Conservation (phyloP, 1,140 invertebrate genomes). For the Anagrus nilaparvatae region DNA sequence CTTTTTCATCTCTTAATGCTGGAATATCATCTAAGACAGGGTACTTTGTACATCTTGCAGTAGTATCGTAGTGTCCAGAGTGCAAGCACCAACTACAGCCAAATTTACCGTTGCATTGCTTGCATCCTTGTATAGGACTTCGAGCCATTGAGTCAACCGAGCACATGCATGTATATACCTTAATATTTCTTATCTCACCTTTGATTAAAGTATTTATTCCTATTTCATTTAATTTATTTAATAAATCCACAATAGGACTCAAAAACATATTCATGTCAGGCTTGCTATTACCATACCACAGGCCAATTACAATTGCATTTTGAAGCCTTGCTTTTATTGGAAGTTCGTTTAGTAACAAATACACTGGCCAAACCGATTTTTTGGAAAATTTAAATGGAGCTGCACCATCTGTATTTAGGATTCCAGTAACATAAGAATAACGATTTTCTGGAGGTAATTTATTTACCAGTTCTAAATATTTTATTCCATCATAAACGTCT, state of each 20-base stretch:
- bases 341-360: conserved; percentile 9
- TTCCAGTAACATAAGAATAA: too few species aligned
- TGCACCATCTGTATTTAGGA: too few species aligned
- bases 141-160: conserved; percentile 7
- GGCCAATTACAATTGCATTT: not conserved
- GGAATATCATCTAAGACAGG: too few species aligned
- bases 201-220: conserved; percentile 4
- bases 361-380: conserved; percentile 11
- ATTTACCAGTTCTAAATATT: too few species aligned
- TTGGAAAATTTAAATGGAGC: too few species aligned
- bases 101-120: conserved; percentile 10
- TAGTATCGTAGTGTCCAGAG: conserved; percentile 4
- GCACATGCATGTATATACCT: not conserved
- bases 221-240: not conserved
- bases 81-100: conserved; percentile 9
- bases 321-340: conserved; percentile 5
- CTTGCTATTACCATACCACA: conserved; percentile 7
- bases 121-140: conserved; percentile 6
- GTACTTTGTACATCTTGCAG: conserved; percentile 1
- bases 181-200: not conserved
- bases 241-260: conserved; percentile 1
- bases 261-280: conserved; percentile 9
- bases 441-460: too few species aligned
- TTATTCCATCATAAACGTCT: too few species aligned
- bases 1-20: too few species aligned